Base-by-base conservation (phyloP, 2,113 vertebrate species). In the Calyptomena viridis region DNA sequence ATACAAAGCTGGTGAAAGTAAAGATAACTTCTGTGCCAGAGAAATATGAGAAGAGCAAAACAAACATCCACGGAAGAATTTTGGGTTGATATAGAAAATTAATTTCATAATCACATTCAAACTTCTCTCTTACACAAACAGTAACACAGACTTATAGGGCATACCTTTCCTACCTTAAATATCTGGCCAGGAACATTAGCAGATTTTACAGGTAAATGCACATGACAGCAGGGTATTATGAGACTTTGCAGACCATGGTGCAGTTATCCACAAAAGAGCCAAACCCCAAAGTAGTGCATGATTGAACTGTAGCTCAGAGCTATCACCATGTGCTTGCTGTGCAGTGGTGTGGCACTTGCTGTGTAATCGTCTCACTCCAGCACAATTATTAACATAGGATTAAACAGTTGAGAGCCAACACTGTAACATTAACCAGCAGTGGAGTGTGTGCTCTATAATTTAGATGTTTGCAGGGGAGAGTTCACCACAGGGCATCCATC, bases 321-420 rank as follows among this genome's bases (percentile, higher is more conserved):
- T 46, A 64, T 66, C 4, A 5, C 37, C 2, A 2, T 39, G 40
- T 49, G 55, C 40, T 91, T 3, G 0, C 46, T 83, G 18, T 76
- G 69, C 9, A 8, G 49, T 69, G 60, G 30, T 37, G 64, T 75
- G 76, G 56, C 60, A 27, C 49, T 91, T 78, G 46, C 37, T 40
- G 0, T 75, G 53, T 27, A 52, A 91, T 95, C 93, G 75, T 79
- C 66, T 87, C 17, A 3, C 74, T 89, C 49, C 55, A 66, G 42
- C 58, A 71, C 78, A 91, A 85, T 91, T 85, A 91, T 83, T 93
- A 91, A 93, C 1, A 35, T 69, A 55, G 50, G 90, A 95, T 93
- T 91, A 94, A 90, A 74, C 64, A 89, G 46, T 2, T 5, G 30
- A 94, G 63, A 85, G 59, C 21, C 55, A 52, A 53, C 53, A 42